Conservation (phyloP, 2,113 vertebrate genomes). For the Geococcyx californianus region DNA sequence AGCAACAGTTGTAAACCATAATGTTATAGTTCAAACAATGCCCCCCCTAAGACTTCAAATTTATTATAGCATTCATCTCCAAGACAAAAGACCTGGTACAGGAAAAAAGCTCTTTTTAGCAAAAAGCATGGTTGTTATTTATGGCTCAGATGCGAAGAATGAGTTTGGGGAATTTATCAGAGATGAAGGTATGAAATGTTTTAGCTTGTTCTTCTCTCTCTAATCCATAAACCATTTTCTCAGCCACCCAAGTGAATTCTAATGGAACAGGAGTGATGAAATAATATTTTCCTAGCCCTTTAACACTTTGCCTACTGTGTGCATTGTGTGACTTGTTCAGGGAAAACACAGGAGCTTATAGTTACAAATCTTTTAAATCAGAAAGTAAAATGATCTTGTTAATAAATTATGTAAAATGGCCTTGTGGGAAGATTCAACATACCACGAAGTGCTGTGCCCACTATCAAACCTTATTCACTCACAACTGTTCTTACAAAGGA, state of each 20-base stretch:
- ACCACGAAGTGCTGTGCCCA: constrained; percentile 23
- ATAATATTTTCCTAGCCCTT: constrained; percentile 88
- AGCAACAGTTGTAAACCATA: constrained; percentile 88
- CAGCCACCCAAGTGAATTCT: constrained; percentile 90
- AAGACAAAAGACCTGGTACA: constrained; percentile 85
- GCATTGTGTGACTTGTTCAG: constrained; percentile 69
- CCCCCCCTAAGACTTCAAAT: constrained; percentile 85
- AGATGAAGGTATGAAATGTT: constrained; percentile 89
- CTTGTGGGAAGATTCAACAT: constrained; percentile 63
- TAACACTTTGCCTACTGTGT: constrained; percentile 83
- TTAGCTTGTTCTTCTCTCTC: constrained; percentile 87
- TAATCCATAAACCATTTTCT: constrained; percentile 91
- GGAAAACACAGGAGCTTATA: constrained; percentile 65
- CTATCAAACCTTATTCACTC: constrained; percentile 44
- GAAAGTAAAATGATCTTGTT: constrained; percentile 60
- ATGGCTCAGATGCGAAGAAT: constrained; percentile 88
- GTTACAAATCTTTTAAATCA: constrained; percentile 69
- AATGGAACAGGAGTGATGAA: constrained; percentile 88
- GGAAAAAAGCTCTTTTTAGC: constrained; percentile 84
- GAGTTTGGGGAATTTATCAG: constrained; percentile 90
- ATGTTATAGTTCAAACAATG: constrained; percentile 86
- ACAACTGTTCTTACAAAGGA: constrained; percentile 3
- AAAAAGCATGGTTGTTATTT: constrained; percentile 88
- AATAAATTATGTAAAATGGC: constrained; percentile 67
- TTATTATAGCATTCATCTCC: constrained; percentile 87